A percentile compares a stretch with the other conserved stretches of the same genome.
These are phyloP conservation scores for Amiota minor DNA, from an alignment of 2,888 invertebrate genomes.

Conservation along the genomic window DNA sequence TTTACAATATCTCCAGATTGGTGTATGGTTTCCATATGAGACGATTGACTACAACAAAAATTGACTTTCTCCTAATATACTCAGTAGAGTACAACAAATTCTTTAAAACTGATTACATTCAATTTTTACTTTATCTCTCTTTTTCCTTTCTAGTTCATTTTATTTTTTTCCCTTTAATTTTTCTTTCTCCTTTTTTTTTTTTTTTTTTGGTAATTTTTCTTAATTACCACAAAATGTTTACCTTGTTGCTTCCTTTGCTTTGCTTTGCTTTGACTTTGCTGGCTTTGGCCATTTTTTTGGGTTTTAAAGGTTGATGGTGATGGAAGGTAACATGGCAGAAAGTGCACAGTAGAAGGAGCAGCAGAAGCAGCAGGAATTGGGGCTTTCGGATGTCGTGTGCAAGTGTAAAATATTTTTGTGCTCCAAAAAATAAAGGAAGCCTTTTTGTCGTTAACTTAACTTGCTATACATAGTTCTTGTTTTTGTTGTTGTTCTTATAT, in stretches of 20 bases:
- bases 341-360: background rate
- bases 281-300: slow-evolving; percentile 37
- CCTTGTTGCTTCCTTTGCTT: slow-evolving; percentile 58
- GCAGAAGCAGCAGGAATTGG: background rate
- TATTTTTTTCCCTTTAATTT: background rate
- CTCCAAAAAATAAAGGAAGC: slow-evolving; percentile 42
- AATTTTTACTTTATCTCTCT: slow-evolving; percentile 24
- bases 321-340: background rate
- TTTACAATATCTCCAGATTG: too few species aligned
- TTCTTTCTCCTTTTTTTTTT: background rate
- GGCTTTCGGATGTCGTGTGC: slow-evolving; percentile 33
- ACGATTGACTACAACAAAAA: too few species aligned
- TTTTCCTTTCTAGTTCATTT: background rate
- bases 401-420: slow-evolving; percentile 62
- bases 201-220: slow-evolving; percentile 59
- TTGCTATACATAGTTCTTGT: background rate
- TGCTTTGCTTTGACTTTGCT: slow-evolving; percentile 37
- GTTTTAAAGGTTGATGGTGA: slow-evolving; percentile 44
- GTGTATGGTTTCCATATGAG: too few species aligned
- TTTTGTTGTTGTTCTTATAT: slow-evolving; percentile 11
- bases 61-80: too few species aligned
- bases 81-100: too few species aligned
- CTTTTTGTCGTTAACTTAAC: slow-evolving; percentile 37
- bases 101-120: too few species aligned
- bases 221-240: slow-evolving; percentile 65